Percentiles rank a stretch among this genome's conserved stretches.
phyloP scores from a whole-genome alignment of 2,888 invertebrate species.

The Drosophila conformis region DNA sequence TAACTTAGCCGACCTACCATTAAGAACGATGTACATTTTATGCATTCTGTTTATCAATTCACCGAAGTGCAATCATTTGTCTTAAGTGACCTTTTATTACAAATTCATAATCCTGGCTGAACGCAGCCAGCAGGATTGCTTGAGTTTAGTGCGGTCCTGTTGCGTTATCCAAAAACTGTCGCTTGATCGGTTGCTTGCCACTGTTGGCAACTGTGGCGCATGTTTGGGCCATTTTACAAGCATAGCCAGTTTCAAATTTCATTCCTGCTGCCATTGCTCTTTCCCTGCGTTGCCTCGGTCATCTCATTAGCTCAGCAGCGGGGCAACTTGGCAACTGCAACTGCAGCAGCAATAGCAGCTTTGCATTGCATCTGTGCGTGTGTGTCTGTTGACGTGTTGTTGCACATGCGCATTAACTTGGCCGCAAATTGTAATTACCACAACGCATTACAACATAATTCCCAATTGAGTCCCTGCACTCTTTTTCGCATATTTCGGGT shows the following conservation, averaged over 20 bases:
- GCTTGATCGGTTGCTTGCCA: constrained; percentile 71
- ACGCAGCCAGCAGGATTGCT: not conserved
- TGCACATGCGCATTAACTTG: constrained; percentile 81
- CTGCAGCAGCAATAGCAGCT: constrained; percentile 3
- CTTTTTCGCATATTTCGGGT: constrained; percentile 54
- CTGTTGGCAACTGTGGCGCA: constrained; percentile 75
- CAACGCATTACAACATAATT: constrained; percentile 81
- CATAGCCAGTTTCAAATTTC: constrained; percentile 78
- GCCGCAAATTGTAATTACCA: constrained; percentile 82
- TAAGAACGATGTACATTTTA: not conserved
- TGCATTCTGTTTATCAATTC: not conserved
- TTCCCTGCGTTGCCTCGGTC: not conserved
- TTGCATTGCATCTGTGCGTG: constrained; percentile 40
- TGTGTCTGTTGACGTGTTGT: constrained; percentile 74
- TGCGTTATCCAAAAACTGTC: constrained; percentile 64
- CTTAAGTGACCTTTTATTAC: not conserved
- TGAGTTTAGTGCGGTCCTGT: constrained; percentile 41
- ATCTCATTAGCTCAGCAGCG: not conserved
- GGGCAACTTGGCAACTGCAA: constrained; percentile 10
- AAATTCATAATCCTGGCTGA: not conserved
- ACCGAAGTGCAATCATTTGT: not conserved
- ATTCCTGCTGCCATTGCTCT: constrained; percentile 57
- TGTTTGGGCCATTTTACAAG: constrained; percentile 81
- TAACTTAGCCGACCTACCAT: not conserved
- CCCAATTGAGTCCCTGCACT: constrained; percentile 51